Evolutionary conservation across 2,888 invertebrate species (phyloP).

Genomic region (Campoplex capitator): DNA sequence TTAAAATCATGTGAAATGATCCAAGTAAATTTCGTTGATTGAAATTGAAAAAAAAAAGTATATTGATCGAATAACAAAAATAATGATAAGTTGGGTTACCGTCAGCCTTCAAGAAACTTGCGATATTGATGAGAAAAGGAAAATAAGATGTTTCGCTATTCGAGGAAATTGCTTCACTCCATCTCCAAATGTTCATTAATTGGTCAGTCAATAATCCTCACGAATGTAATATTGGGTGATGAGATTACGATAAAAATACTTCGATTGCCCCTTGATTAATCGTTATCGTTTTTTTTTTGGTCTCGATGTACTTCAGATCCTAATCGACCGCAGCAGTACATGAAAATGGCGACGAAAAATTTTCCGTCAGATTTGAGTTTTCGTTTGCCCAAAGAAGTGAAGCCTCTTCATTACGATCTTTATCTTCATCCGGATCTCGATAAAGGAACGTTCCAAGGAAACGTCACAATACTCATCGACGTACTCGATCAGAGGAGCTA

Average conservation of each 20-base stretch:
- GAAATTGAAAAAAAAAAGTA: not conserved
- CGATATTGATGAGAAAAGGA: not conserved
- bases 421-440: constrained; percentile 88
- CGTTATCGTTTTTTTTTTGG: not conserved
- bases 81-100: not conserved
- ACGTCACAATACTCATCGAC: constrained; percentile 86
- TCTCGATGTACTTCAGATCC: constrained; percentile 52
- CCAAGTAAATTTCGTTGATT: not conserved
- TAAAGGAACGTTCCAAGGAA: constrained; percentile 87
- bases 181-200: constrained; percentile 21
- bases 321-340: constrained; percentile 52
- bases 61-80: not conserved
- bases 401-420: constrained; percentile 88
- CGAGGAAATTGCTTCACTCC: constrained; percentile 7
- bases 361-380: constrained; percentile 82
- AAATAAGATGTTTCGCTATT: constrained; percentile 9
- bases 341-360: constrained; percentile 74
- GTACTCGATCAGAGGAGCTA: constrained; percentile 84
- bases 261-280: not conserved
- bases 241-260: not conserved
- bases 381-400: constrained; percentile 87
- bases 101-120: constrained; percentile 2
- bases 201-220: constrained; percentile 8
- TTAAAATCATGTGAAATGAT: not conserved
- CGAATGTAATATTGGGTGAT: constrained; percentile 2